phyloP scores from a whole-genome alignment of 2,888 invertebrate species.

The Nemotelus nigrinus region DNA sequence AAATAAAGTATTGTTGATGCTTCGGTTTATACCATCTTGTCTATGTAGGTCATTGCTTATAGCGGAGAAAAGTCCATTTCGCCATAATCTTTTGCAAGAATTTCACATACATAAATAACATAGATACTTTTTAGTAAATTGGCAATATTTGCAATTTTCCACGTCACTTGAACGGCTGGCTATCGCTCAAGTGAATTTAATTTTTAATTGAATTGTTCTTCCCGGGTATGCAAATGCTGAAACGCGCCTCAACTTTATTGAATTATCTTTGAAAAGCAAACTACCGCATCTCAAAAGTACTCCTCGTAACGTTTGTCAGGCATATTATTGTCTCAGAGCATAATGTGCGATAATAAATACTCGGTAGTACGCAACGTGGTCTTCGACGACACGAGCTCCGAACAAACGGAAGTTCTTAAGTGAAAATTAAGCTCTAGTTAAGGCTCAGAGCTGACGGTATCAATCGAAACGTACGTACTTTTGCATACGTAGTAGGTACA shows the following conservation, averaged over 20 bases:
- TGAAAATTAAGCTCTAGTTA: constrained; percentile 24
- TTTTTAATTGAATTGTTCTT: not conserved
- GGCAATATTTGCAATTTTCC: too few species aligned
- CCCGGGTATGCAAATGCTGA: not conserved
- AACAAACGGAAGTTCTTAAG: constrained; percentile 27
- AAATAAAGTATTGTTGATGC: too few species aligned
- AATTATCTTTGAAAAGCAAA: constrained; percentile 16
- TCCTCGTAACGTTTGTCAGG: not conserved
- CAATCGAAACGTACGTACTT: too few species aligned
- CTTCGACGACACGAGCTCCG: not conserved
- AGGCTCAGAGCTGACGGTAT: not conserved
- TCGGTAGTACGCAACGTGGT: not conserved
- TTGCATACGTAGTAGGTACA: too few species aligned
- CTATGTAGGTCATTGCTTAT: too few species aligned
- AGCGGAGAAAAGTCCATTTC: too few species aligned
- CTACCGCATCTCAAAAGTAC: not conserved
- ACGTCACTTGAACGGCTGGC: too few species aligned
- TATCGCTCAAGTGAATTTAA: not conserved
- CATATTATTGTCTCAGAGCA: not conserved
- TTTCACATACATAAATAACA: too few species aligned
- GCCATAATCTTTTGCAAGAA: too few species aligned
- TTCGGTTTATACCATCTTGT: too few species aligned
- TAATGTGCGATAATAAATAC: not conserved
- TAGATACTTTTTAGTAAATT: too few species aligned
- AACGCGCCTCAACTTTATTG: constrained; percentile 10